Evolutionary conservation across 1,140 invertebrate genomes (phyloP).

Genomic region (Temnothorax longispinosus): DNA sequence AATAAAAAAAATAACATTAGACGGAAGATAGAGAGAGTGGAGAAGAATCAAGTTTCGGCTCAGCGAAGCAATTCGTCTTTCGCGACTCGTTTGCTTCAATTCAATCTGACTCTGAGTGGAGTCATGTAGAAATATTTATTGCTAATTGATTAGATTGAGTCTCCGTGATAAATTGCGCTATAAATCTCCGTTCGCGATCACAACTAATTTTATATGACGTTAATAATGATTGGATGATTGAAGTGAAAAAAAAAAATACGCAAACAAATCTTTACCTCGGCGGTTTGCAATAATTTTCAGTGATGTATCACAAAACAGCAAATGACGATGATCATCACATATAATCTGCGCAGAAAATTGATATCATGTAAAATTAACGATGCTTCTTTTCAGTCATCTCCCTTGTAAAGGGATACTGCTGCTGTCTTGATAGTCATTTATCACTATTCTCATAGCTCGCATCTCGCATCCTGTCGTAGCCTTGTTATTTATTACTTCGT

Average conservation of each 20-base stretch:
- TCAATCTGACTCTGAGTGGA: slow-evolving; percentile 16
- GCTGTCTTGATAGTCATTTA: slow-evolving; percentile 61
- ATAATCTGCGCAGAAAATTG: slow-evolving; percentile 41
- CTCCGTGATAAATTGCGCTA: not conserved
- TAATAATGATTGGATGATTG: slow-evolving; percentile 6
- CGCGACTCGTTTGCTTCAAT: slow-evolving; percentile 48
- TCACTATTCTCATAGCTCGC: slow-evolving; percentile 55
- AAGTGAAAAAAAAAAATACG: not conserved
- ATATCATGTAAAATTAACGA: slow-evolving; percentile 51
- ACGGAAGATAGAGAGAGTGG: slow-evolving; percentile 53
- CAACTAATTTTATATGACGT: slow-evolving; percentile 28
- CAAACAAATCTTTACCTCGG: not conserved
- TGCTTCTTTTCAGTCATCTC: slow-evolving; percentile 16
- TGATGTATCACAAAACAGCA: not conserved
- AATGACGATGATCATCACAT: slow-evolving; percentile 28
- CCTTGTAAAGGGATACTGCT: slow-evolving; percentile 40
- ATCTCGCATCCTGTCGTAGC: slow-evolving; percentile 44
- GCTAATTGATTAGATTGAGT: slow-evolving; percentile 45
- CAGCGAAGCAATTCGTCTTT: slow-evolving; percentile 45
- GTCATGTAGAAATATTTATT: slow-evolving; percentile 4
- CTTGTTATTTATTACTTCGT: slow-evolving; percentile 69
- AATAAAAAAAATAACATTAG: slow-evolving; percentile 66
- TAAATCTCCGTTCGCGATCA: slow-evolving; percentile 14
- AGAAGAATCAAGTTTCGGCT: slow-evolving; percentile 64
- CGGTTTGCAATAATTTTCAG: slow-evolving; percentile 1